Base-by-base conservation (phyloP, 2,113 vertebrate genomes). In the Xenotilapia caudafasciata region DNA sequence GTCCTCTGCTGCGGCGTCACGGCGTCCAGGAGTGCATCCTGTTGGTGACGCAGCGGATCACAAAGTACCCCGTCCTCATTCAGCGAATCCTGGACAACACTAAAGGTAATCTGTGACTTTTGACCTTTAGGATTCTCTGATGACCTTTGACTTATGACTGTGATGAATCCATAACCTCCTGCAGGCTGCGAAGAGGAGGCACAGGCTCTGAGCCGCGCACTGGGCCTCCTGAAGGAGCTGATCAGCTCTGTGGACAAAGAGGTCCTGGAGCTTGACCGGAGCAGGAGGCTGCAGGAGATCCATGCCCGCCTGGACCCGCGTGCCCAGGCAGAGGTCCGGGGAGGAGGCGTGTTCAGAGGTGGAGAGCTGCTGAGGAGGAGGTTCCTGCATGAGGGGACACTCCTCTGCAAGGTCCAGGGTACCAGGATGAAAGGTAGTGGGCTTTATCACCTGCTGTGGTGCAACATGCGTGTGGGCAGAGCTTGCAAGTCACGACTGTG, bases 21-120 rank as follows among this genome's bases (percentile, higher is more conserved):
- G 98, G 98, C 0, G 96, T 99, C 19, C 98, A 97, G 56, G 98
- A 99, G 84, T 99, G 98, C 93, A 98, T 98, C 93, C 90, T 99
- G 35, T 94, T 99, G 89, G 98, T 99, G 87, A 99, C 98, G 0
- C 98, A 99, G 90, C 95, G 98, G 13, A 97, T 99, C 96, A 99
- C 98, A 79, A 99, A 99, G 93, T 99, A 99, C 87, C 98, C 98
- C 0, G 98, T 99, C 75, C 97, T 99, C 26, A 95, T 99, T 17
- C 96, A 96, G 80, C 95, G 98, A 9, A 97, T 99, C 92, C 96
- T 98, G 5, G 97, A 98, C 93, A 97, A 99, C 88, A 98, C 98
- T 82, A 98, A 98, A 90, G 98, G 98, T 98, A 87, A 49, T 21
- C 28, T 7, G 1, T 5, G 28, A 38, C 11, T 35, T 15, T 4